Base-by-base conservation (phyloP, 1,140 invertebrate species). In the Leucophenga varia region DNA sequence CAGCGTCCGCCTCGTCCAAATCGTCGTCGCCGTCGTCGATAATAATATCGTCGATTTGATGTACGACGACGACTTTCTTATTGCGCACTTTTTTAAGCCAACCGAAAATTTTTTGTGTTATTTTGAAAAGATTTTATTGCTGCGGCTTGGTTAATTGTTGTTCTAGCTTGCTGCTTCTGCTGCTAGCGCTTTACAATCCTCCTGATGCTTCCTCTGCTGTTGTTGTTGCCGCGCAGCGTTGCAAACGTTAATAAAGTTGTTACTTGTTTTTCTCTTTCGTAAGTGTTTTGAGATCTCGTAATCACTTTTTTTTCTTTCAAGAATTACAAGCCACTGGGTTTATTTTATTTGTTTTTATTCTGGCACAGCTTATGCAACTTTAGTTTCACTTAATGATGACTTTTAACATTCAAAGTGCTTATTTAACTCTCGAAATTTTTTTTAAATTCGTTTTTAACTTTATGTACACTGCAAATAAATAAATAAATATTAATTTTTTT, bases 71-170 rank as follows among this genome's bases (percentile, higher is more conserved):
- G 54, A 59, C 64, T 49, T 65, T 58, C 57, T 67, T 67, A 56
- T 63, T 67, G 47, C 64, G 64, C 46, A 64, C 47, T 43, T 67
- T 67, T 48, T 64, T 59, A 64, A 67, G 54, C 63, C 63, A 67
- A 61, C 63, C 63, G 49, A 67, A 67, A 57, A 67, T 67, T 67
- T 67, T 67, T 64, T 68, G 64, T 67, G 63, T 67, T 67, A 67
- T 67, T 64, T 67, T 67, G 63, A 64, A 64, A 64, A 67, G 59
- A n/a, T 68, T 67, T 67, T 54, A 54, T 64, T 19, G 64, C 51
- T 54, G 36, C 18, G 37, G 32, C 39, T 18, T 19, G 39, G 30
- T 32, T 43, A 34, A n/a, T 34, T 54, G 40, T 31, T 31, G 13
- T 25, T 37, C 20, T 35, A 28, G 13, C 6, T 20, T 40, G 18